Conservation (phyloP, 2,797 vertebrate species). For the Ctenopoma kingsleyae region DNA sequence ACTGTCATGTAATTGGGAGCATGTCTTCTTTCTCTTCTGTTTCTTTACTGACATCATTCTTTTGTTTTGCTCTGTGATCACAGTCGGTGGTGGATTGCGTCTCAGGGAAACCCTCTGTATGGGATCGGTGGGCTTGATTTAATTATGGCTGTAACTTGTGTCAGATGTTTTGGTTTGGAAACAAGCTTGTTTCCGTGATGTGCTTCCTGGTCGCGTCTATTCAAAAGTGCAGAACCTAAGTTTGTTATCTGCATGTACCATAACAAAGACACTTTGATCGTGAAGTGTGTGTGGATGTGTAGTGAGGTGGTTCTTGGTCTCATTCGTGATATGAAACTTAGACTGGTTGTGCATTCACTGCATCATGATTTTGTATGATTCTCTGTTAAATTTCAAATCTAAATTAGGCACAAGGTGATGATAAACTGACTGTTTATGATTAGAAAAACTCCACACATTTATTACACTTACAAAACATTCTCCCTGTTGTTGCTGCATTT, state of each 20-base stretch:
- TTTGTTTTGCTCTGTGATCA: conserved; percentile 66
- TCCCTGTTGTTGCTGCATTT: no score
- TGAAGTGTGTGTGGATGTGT: conserved; percentile 6
- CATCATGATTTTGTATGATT: neutral
- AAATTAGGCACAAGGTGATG: no score
- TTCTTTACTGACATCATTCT: conserved; percentile 55
- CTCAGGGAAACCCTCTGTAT: conserved; percentile 58
- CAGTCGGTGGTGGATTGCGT: conserved; percentile 34
- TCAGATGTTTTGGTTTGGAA: conserved; percentile 70
- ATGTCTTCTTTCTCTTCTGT: conserved; percentile 25
- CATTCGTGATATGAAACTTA: neutral
- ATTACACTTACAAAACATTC: no score
- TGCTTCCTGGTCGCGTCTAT: conserved; percentile 66
- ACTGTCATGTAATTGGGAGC: conserved; percentile 54
- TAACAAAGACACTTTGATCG: conserved; percentile 53
- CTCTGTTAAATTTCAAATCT: neutral
- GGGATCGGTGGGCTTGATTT: conserved; percentile 64
- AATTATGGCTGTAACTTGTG: conserved; percentile 66
- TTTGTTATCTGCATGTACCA: conserved; percentile 44
- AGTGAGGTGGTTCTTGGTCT: neutral
- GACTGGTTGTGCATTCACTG: neutral
- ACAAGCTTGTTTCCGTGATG: conserved; percentile 57
- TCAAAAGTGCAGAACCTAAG: conserved; percentile 32
- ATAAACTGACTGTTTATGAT: no score
- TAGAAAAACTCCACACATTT: no score